Evolutionary conservation across 2,113 vertebrate genomes (phyloP).

Genomic region (Anhinga anhinga): DNA sequence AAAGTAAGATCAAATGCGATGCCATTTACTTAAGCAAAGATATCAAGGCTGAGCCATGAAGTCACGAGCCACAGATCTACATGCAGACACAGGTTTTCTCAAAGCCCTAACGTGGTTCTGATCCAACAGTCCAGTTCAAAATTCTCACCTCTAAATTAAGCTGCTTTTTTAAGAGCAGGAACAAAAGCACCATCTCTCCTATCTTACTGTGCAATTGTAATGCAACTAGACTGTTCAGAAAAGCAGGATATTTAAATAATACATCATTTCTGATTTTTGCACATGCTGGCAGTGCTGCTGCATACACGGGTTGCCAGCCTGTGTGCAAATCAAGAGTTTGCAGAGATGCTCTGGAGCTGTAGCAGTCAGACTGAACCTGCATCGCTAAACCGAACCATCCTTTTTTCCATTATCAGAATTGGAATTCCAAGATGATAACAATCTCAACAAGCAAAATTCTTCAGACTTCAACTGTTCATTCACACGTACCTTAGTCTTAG

Average conservation of each 20-base stretch:
- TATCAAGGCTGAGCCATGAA: not conserved
- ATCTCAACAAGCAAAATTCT: not conserved
- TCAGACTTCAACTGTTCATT: not conserved
- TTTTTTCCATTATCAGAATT: not conserved
- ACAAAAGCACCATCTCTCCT: not conserved
- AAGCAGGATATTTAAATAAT: conserved; percentile 1
- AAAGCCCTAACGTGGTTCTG: not conserved
- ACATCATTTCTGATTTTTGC: not conserved
- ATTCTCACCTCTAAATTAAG: not conserved
- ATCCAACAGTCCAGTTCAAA: not conserved
- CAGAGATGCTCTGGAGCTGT: not conserved
- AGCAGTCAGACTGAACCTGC: not conserved
- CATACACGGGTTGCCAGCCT: not conserved
- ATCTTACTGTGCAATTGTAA: not conserved
- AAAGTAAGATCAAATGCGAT: not conserved
- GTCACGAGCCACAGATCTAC: not conserved
- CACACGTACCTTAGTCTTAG: not conserved
- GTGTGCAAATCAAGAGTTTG: not conserved
- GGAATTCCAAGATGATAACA: not conserved
- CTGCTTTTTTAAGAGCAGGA: not conserved
- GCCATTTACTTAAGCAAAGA: not conserved
- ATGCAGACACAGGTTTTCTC: not conserved
- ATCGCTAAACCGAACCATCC: not conserved
- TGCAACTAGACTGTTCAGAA: not conserved
- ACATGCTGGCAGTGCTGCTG: not conserved